Percentiles rank a stretch among this genome's conserved stretches.
Evolutionary conservation across 2,113 vertebrate species (phyloP).

Genomic region (Aix galericulata): DNA sequence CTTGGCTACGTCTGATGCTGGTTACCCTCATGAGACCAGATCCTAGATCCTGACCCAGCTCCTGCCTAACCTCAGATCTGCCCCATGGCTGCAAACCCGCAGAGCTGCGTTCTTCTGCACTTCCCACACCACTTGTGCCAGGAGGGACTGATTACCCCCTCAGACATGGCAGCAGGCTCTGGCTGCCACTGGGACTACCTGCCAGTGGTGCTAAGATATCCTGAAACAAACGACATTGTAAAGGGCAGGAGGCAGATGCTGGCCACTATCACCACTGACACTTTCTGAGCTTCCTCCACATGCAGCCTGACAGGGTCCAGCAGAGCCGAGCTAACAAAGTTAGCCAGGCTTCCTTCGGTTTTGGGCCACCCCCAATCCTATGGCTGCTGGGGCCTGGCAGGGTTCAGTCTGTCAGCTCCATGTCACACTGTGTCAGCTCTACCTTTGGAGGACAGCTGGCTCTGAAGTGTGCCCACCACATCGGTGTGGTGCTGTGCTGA

Average conservation of each 20-base stretch:
- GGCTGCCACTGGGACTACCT: not conserved
- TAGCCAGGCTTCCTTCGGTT: not conserved
- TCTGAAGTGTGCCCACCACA: accelerated
- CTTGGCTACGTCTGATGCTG: not conserved
- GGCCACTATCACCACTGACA: not conserved
- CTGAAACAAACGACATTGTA: accelerated
- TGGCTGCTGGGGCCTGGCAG: not conserved
- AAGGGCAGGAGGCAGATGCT: too few relatives aligned
- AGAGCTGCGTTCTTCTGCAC: not conserved
- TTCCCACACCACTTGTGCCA: accelerated
- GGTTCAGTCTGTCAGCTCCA: accelerated
- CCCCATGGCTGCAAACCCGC: not conserved
- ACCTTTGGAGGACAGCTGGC: not conserved
- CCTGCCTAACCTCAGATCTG: not conserved
- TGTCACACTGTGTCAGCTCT: not conserved
- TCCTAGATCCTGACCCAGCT: too few relatives aligned
- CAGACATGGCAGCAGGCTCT: not conserved
- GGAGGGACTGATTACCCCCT: accelerated
- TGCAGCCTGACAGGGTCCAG: not conserved
- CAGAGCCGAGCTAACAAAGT: not conserved
- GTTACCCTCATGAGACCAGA: not conserved
- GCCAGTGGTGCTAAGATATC: not conserved
- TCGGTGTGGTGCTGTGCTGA: not conserved
- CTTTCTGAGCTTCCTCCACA: not conserved
- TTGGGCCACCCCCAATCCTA: not conserved